Conservation (phyloP, 2,113 vertebrate genomes). For the Ceyx melanurus region DNA sequence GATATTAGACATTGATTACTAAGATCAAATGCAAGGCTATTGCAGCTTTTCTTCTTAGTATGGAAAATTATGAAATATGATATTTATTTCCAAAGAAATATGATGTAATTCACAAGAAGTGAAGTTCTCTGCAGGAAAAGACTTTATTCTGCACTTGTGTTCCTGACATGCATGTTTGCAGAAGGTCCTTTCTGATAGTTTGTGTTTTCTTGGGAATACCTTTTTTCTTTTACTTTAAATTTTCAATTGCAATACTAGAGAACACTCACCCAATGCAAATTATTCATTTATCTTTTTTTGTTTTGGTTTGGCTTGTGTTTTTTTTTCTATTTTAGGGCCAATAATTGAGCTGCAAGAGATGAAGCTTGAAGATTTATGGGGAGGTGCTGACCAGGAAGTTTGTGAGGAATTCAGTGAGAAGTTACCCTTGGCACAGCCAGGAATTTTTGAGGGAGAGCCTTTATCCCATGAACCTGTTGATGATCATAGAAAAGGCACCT, state of each 20-base stretch:
- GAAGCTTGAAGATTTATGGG: slow-evolving; percentile 70
- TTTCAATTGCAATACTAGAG: neutral
- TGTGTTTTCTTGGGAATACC: neutral
- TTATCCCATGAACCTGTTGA: neutral
- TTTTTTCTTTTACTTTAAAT: neutral
- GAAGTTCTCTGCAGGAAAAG: neutral
- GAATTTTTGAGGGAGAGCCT: neutral
- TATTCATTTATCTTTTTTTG: neutral
- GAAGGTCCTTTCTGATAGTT: neutral
- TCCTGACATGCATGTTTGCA: neutral
- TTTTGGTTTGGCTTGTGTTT: neutral
- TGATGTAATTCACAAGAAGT: neutral
- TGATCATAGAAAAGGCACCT: neutral
- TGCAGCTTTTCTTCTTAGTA: neutral
- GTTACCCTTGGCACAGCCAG: neutral
- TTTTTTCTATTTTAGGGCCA: slow-evolving; percentile 74
- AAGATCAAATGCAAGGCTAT: neutral
- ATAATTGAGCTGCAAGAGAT: slow-evolving; percentile 74
- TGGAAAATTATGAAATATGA: neutral
- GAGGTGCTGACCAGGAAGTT: slow-evolving; percentile 45
- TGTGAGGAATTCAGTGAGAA: slow-evolving; percentile 6
- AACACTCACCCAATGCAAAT: neutral
- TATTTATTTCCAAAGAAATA: neutral
- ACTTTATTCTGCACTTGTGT: neutral
- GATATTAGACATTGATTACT: neutral